Evolutionary conservation across 2,113 vertebrate species (phyloP).

Genomic region (Vombatus ursinus): DNA sequence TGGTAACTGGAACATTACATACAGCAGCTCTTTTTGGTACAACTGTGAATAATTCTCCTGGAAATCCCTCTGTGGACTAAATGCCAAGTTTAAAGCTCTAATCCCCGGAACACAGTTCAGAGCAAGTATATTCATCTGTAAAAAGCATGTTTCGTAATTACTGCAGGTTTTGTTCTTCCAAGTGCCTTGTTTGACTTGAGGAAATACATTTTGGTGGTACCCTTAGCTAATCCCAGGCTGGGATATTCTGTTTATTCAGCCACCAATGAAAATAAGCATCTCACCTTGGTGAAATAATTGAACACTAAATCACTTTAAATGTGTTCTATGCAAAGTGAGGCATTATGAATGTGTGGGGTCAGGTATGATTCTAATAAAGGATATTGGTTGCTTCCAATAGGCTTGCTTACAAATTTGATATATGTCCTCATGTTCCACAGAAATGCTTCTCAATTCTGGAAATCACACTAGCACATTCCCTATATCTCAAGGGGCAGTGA

Average conservation of each 20-base stretch:
- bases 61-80: conserved; percentile 37
- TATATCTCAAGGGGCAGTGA: not conserved
- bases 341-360: conserved; percentile 10
- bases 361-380: not conserved
- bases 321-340: not conserved
- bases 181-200: conserved; percentile 5
- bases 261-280: not conserved
- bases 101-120: not conserved
- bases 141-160: conserved; percentile 2
- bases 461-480: not conserved
- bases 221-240: not conserved
- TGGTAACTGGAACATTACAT: conserved; percentile 24
- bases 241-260: conserved; percentile 26
- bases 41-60: not conserved
- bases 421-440: not conserved
- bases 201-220: not conserved
- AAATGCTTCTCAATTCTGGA: not conserved
- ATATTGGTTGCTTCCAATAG: not conserved
- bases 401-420: not conserved
- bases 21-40: not conserved
- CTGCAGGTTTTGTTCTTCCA: not conserved
- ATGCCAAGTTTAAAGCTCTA: conserved; percentile 44
- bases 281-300: not conserved
- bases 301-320: not conserved
- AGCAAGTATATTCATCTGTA: conserved; percentile 1